phyloP scores from a whole-genome alignment of 2,888 invertebrate genomes.

The Spodoptera exigua region DNA sequence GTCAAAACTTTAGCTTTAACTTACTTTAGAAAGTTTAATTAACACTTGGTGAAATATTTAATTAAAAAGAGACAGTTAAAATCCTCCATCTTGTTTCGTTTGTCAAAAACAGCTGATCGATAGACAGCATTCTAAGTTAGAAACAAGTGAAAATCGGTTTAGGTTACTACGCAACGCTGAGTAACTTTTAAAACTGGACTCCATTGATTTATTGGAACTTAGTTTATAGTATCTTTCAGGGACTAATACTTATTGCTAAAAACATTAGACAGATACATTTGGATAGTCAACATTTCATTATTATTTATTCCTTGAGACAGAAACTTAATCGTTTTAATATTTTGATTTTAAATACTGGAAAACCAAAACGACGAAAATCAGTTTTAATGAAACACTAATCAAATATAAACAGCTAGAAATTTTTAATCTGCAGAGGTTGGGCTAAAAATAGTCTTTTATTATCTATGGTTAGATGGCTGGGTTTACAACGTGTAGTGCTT shows the following conservation, averaged over 20 bases:
- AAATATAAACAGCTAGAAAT: slow-evolving; percentile 1
- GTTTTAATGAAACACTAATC: slow-evolving; percentile 17
- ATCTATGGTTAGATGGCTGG: slow-evolving; percentile 16
- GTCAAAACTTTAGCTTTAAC: neutral
- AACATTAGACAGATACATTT: no score
- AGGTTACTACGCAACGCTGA: slow-evolving; percentile 2
- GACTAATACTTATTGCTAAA: slow-evolving; percentile 14
- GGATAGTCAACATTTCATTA: no score
- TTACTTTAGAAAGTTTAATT: slow-evolving; percentile 4
- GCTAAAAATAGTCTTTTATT: slow-evolving; percentile 39
- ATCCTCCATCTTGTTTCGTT: slow-evolving; percentile 4
- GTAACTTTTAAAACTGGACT: slow-evolving; percentile 18
- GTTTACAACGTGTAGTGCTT: slow-evolving; percentile 27
- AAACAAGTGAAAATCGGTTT: slow-evolving; percentile 23
- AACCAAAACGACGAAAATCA: no score
- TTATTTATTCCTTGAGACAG: no score
- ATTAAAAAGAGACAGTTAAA: neutral
- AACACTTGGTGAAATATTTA: slow-evolving; percentile 2
- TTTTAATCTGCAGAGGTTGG: slow-evolving; percentile 8
- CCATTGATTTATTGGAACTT: slow-evolving; percentile 14
- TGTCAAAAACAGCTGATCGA: slow-evolving; percentile 36
- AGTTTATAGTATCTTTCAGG: slow-evolving; percentile 11
- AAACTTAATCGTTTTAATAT: no score
- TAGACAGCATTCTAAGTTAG: slow-evolving; percentile 21
- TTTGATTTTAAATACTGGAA: no score